Conservation (phyloP, 2,797 vertebrate species). For the Cephalopachus bancanus region DNA sequence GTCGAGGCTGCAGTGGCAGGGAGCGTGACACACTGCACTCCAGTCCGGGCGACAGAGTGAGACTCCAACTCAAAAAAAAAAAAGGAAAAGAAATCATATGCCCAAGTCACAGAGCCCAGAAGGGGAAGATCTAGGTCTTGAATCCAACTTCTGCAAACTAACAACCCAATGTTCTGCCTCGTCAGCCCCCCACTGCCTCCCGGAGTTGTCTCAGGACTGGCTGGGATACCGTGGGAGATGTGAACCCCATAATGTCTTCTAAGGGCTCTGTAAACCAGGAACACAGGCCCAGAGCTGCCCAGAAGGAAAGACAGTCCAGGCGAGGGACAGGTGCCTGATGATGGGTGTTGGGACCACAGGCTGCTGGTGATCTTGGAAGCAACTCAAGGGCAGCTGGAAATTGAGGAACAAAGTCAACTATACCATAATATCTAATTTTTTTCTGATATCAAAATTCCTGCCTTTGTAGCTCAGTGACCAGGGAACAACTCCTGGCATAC, state of each 20-base stretch:
- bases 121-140: background rate
- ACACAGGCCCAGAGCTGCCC: background rate
- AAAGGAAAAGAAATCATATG: background rate
- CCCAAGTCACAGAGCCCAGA: background rate
- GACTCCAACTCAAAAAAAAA: no score
- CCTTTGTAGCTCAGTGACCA: background rate
- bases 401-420: background rate
- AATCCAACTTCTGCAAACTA: background rate
- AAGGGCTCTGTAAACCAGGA: background rate
- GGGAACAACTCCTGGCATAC: background rate
- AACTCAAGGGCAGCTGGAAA: background rate
- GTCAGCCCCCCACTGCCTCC: no score
- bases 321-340: background rate
- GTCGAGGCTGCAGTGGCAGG: no score
- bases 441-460: background rate
- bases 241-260: background rate
- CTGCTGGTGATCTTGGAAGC: background rate
- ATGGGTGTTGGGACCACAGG: background rate
- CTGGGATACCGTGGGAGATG: accelerated
- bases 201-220: background rate
- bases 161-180: background rate
- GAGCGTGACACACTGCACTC: no score
- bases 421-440: background rate
- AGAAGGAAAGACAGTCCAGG: no score
- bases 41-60: no score